Base-by-base conservation (phyloP, 2,113 vertebrate genomes). In the Clarias magur region DNA sequence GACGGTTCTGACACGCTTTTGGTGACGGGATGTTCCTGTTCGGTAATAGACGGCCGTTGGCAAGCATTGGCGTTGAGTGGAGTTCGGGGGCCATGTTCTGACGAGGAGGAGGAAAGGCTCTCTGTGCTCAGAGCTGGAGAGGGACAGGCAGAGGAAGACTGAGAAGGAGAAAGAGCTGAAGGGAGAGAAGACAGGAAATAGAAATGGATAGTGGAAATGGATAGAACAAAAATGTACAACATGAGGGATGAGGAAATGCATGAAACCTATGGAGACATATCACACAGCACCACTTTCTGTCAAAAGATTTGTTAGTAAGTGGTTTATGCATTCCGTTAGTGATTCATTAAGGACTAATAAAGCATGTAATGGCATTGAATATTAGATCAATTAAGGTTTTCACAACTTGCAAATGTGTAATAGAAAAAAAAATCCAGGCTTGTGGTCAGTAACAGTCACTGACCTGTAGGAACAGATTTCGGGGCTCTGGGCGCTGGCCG, bases 71-170 rank as follows among this genome's bases (percentile, higher is more conserved):
- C 91, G 59, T 83, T 87, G 3, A 89, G 53, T 0, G 92, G 88
- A 1, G 87, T 88, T 84, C 92, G 97, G 91, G 94, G 92, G 90
- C 95, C 91, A 91, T 96, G 96, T 88, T 95, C 95, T 3, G 95
- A 96, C 76, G 91, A 91, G 30, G 95, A 95, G 0, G 96, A 95
- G 0, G 96, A 95, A 91, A 99, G 95, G 91, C 97, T 99, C 91
- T 99, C 98, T 1, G 95, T 95, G 9, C 98, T 99, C 85, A 96
- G 96, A 85, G 97, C 97, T 89, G 97, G 96, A 38, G 98, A 99
- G 0, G 97, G 97, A n/a, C 96, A 95, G 87, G 97, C 95, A 57
- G 97, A 97, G 80, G 97, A 97, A 0, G 97, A 95, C 93, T 97
- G 96, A 0, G 97, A 98, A 91, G 93, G 93, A 90, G 92, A 82